These are phyloP conservation scores for Ceratitis capitata DNA, from an alignment of 1,140 invertebrate genomes.

Conservation along the genomic window DNA sequence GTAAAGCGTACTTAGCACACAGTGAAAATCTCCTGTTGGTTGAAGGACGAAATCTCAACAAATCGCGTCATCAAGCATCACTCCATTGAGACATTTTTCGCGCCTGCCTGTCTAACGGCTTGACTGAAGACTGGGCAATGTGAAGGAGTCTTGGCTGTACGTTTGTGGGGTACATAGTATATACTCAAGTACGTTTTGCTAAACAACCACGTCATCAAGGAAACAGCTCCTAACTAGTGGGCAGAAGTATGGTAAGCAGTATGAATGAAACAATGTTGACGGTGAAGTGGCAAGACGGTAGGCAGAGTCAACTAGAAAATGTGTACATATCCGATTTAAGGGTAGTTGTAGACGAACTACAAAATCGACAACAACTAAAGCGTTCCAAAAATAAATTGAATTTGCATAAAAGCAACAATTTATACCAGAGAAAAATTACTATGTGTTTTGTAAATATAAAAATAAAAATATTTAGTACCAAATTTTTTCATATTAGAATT, in stretches of 20 bases:
- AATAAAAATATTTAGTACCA: too few relatives aligned
- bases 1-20: not conserved
- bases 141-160: too few relatives aligned
- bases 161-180: too few relatives aligned
- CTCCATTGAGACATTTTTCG: conserved; percentile 12
- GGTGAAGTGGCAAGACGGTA: not conserved
- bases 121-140: not conserved
- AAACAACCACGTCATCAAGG: not conserved
- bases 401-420: conserved; percentile 7
- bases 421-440: not conserved
- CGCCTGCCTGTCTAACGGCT: not conserved
- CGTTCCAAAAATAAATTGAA: not conserved
- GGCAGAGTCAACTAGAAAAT: not conserved
- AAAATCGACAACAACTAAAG: not conserved
- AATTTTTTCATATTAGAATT: not conserved
- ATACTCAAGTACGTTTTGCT: not conserved
- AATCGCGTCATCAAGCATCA: conserved; percentile 19
- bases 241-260: not conserved
- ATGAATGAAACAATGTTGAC: not conserved
- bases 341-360: not conserved
- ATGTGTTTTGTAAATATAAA: not conserved
- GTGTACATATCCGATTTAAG: too few relatives aligned
- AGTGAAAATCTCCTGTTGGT: not conserved
- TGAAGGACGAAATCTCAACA: conserved; percentile 21
- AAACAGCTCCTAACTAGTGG: too few relatives aligned